Base-by-base conservation (phyloP, 1,140 invertebrate genomes). In the Sarcophaga bullata region DNA sequence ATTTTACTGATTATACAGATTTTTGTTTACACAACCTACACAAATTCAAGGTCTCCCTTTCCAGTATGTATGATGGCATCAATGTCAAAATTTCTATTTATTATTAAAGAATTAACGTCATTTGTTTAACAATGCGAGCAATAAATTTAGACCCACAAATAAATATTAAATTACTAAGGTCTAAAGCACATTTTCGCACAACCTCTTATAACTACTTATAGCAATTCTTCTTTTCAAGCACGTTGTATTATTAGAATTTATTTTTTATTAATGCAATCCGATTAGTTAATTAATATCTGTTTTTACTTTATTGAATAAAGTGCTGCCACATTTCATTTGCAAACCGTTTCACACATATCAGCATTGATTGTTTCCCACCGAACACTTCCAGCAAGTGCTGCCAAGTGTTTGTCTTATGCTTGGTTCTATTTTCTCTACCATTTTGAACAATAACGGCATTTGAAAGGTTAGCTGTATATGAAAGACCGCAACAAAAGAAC, bases 1-100 rank as follows among this genome's bases (percentile, higher is more conserved):
- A 19, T 50, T 50, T 78, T 50, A 52, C 75, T 78, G 75, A 50
- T 78, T 78, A 78, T 78, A n/a, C 48, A 49, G 75, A 19, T 47
- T 78, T 37, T 78, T 78, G 75, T 78, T 78, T 78, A 78, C 75
- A 78, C 75, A 78, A 78, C 48, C 48, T 78, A 78, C 75, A 78
- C 48, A 17, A 78, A 78, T 76, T 78, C 75, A 78, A 78, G 75
- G 75, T 78, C 75, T 78, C 25, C 50, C 17, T 52, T 17, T 78
- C 75, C 75, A 78, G 75, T 50, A n/a, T 78, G 47, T 58, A 58
- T 37, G 25, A 37, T 68, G 62, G 62, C 62, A 78, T 17, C 75
- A 78, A 78, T 78, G 75, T 78, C 75, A 78, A 52, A 78, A 78
- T 17, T 48, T 68, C 62, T 68, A 8, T 68, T 68, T 68, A 68